Percentiles rank a stretch among this genome's conserved stretches.
Conservation (phyloP, 2,888 invertebrate species). For the Salticus scenicus region DNA sequence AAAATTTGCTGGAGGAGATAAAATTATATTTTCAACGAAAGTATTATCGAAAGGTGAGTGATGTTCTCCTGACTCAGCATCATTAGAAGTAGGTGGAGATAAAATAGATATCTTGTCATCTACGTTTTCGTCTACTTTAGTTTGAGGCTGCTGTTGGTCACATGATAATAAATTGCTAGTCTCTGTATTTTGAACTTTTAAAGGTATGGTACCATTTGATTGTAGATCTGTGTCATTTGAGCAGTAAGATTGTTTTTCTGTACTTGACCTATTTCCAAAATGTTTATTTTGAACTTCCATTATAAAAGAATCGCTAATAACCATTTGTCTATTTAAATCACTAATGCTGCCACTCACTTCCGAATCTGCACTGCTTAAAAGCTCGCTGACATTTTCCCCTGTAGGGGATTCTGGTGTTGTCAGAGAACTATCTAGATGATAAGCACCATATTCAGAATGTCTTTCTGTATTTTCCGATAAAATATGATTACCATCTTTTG, state of each 20-base stretch:
- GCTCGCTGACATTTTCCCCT: slow-evolving; percentile 62
- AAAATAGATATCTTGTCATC: neutral
- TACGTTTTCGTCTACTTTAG: neutral
- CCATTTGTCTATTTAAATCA: slow-evolving; percentile 5
- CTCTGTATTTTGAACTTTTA: neutral
- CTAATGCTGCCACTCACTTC: slow-evolving; percentile 24
- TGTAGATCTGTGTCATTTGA: too few relatives aligned
- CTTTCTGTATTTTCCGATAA: slow-evolving; percentile 22
- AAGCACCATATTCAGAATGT: neutral
- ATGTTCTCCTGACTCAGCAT: neutral
- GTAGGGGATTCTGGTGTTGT: slow-evolving; percentile 68
- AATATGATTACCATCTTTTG: slow-evolving; percentile 16
- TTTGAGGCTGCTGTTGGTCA: slow-evolving; percentile 26
- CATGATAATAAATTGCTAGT: slow-evolving; percentile 11
- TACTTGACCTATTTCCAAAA: neutral
- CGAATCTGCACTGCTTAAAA: slow-evolving; percentile 61
- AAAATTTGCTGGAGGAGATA: slow-evolving; percentile 55
- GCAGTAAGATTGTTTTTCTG: neutral
- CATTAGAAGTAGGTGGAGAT: neutral
- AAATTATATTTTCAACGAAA: slow-evolving; percentile 45
- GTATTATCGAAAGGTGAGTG: neutral
- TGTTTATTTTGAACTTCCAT: neutral
- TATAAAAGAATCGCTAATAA: neutral
- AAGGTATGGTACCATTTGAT: too few relatives aligned
- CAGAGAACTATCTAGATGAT: slow-evolving; percentile 41